Base-by-base conservation (phyloP, 1,140 invertebrate genomes). In the Plectrocnemia conspersa region DNA sequence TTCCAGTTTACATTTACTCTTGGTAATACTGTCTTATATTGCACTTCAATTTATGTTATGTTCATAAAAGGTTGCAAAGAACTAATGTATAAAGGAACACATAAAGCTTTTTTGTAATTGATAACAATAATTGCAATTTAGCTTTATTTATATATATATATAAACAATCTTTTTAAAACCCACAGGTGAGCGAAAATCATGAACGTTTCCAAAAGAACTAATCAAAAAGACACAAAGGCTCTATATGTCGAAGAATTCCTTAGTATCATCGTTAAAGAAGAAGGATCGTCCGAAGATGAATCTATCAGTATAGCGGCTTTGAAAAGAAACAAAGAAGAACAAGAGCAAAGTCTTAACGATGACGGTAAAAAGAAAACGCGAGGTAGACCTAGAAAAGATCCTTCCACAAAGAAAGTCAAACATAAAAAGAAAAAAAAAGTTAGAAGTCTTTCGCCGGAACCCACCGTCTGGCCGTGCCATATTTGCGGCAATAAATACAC, bases 401-500 rank as follows among this genome's bases (percentile, higher is more conserved):
- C 10, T 15, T 24, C 16, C 9, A 15, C 15, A 22, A 2, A 24
- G 13, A 13, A 27, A 46, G 23, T 9, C 5, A 10, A 13, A 9
- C n/a, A 46, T 25, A 45, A 15, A 27, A 32, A 18, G 13, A 21
- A 10, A 40, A 55, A 15, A 23, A 33, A 42, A 35, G n/a, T 4
- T 5, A 32, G 18, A 44, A 59, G n/a, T 9, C 13, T 25, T 11
- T n/a, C 11, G 4, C 27, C 2, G 11, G 36, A 49, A n/a, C 15
- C 32, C 1, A 36, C 36, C 4, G 16, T 50, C 13, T 58, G 56
- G 56, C 22, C 29, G 7, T 60, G 58, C 16, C 19, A 49, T 18
- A 46, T 41, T 18, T 60, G 58, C 16, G 53, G 53, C 25, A 55
- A 55, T 25, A 53, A 13, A 2, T 60, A 60, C 35, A 53, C 46